These are phyloP conservation scores for Esperia sulphurella DNA, from an alignment of 2,888 invertebrate species.

Conservation along the genomic window DNA sequence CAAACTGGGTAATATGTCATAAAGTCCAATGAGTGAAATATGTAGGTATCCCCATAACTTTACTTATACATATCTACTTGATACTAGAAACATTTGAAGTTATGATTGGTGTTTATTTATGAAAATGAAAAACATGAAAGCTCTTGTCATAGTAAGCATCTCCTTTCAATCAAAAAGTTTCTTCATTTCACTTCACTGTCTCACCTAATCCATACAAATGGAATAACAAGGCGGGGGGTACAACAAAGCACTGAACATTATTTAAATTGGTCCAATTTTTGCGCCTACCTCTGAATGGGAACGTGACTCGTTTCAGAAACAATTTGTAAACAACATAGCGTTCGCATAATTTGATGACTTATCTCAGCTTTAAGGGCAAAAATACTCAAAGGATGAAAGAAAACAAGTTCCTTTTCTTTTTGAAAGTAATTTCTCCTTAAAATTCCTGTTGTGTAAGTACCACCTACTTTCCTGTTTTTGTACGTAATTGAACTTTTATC, in stretches of 20 bases:
- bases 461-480: not conserved
- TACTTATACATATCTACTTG: not conserved
- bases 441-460: conserved; percentile 6
- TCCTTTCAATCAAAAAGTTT: conserved; percentile 5
- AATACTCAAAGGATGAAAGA: conserved; percentile 40
- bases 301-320: conserved; percentile 54
- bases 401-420: conserved; percentile 28
- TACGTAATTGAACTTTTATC: not conserved
- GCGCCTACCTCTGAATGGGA: conserved; percentile 37
- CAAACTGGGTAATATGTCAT: no score
- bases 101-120: not conserved
- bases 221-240: conserved; percentile 17
- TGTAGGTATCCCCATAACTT: no score
- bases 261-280: conserved; percentile 51
- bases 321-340: conserved; percentile 56
- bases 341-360: conserved; percentile 59
- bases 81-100: not conserved
- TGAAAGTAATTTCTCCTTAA: conserved; percentile 5
- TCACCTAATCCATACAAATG: conserved; percentile 25
- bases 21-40: no score
- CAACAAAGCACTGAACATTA: conserved; percentile 33
- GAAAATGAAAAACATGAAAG: not conserved
- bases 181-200: conserved; percentile 9
- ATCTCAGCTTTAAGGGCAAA: conserved; percentile 43
- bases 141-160: not conserved